Evolutionary conservation across 2,797 vertebrate genomes (phyloP).

Genomic region (Pogoniulus pusillus): DNA sequence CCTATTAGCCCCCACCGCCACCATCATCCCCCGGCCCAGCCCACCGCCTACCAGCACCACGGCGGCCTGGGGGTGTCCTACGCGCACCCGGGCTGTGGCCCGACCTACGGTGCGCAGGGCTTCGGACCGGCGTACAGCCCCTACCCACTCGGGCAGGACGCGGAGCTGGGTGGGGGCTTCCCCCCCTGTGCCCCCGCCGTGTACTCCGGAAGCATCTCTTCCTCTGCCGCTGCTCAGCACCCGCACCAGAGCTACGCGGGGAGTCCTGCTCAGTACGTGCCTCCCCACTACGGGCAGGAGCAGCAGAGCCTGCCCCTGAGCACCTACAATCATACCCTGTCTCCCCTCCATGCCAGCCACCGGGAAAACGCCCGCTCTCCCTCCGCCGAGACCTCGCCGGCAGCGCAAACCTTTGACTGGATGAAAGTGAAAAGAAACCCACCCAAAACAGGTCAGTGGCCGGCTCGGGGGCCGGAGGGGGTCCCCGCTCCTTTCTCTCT

Average conservation of each 20-base stretch:
- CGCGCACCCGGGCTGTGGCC: conserved; percentile 84
- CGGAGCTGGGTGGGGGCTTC: conserved; percentile 82
- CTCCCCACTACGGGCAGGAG: conserved; percentile 89
- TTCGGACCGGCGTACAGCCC: conserved; percentile 89
- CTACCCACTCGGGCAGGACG: conserved; percentile 91
- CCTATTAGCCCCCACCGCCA: conserved; percentile 83
- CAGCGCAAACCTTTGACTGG: conserved; percentile 97
- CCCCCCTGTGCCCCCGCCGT: conserved; percentile 88
- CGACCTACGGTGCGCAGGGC: conserved; percentile 87
- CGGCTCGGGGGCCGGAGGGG: background rate
- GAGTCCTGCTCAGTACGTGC: conserved; percentile 84
- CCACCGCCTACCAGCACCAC: conserved; percentile 85
- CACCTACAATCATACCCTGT: conserved; percentile 86
- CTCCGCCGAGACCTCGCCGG: conserved; percentile 84
- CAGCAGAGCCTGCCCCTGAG: conserved; percentile 82
- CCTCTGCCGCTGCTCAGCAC: conserved; percentile 87
- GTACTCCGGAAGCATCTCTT: conserved; percentile 92
- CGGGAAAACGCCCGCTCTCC: conserved; percentile 89
- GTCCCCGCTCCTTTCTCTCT: background rate
- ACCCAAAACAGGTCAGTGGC: conserved; percentile 93
- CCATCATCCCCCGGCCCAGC: conserved; percentile 76
- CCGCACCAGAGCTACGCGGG: conserved; percentile 87
- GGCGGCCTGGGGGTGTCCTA: conserved; percentile 87
- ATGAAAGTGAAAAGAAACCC: conserved; percentile 99
- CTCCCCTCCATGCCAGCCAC: conserved; percentile 87